A percentile compares a stretch with the other conserved stretches of the same genome.
Evolutionary conservation across 1,140 invertebrate species (phyloP).

Genomic region (Drosophila carrolli): DNA sequence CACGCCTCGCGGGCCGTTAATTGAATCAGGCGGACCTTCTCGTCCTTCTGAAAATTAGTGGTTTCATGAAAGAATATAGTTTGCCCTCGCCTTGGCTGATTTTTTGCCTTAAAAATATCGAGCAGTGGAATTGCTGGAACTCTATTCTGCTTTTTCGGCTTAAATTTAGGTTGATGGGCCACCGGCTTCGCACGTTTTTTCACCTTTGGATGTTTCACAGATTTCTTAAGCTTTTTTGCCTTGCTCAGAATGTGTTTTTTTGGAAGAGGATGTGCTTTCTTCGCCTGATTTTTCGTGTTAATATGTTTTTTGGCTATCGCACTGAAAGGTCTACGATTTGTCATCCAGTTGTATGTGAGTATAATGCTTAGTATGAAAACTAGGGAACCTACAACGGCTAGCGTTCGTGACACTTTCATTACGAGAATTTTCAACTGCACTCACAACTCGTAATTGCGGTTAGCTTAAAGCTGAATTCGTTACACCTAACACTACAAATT

Average conservation of each 20-base stretch:
- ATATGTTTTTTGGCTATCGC: not conserved
- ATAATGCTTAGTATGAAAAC: conserved; percentile 22
- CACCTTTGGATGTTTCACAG: not conserved
- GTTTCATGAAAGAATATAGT: conserved; percentile 87
- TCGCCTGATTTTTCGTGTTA: not conserved
- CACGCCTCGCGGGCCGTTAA: conserved; percentile 87
- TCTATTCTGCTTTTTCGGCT: not conserved
- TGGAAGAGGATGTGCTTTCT: not conserved
- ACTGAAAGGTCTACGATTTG: not conserved
- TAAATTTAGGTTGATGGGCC: not conserved
- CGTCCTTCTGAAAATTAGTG: conserved; percentile 37
- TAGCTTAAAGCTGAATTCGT: conserved; percentile 1
- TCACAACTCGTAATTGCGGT: not conserved
- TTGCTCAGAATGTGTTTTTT: conserved; percentile 2
- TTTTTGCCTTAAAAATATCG: conserved; percentile 47
- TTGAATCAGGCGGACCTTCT: conserved; percentile 12
- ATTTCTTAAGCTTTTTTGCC: not conserved
- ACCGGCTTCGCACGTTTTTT: not conserved
- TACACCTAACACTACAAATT: not conserved
- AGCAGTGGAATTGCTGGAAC: conserved; percentile 11
- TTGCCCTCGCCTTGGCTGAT: conserved; percentile 78
- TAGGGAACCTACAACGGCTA: conserved; percentile 33
- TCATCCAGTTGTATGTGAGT: conserved; percentile 17
- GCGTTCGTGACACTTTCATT: conserved; percentile 13
- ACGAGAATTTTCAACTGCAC: not conserved